These are phyloP conservation scores for Gonioctena quinquepunctata DNA, from an alignment of 1,140 invertebrate genomes.

Conservation along the genomic window DNA sequence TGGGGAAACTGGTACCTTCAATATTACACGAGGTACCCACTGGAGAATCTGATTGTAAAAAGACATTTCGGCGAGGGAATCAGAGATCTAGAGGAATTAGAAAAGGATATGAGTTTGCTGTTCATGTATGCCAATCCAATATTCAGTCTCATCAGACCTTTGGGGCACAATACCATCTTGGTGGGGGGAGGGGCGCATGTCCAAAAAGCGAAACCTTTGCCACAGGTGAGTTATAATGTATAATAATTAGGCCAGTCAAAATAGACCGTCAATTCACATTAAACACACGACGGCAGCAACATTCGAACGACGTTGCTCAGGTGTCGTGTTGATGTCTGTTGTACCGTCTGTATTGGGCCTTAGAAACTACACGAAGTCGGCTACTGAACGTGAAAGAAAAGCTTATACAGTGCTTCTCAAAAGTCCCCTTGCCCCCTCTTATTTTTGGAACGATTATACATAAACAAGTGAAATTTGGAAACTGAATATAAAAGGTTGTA, in stretches of 20 bases:
- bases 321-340: no score
- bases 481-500: no score
- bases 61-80: conserved; percentile 53
- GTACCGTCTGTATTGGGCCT: no score
- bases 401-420: no score
- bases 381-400: no score
- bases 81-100: conserved; percentile 55
- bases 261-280: no score
- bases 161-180: conserved; percentile 56
- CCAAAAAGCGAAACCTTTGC: conserved; percentile 49
- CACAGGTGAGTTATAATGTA: conserved; percentile 40
- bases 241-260: no score
- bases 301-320: no score
- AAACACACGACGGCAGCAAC: no score
- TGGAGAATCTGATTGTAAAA: conserved; percentile 45
- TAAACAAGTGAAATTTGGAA: no score
- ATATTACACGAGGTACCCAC: conserved; percentile 21
- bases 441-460: no score
- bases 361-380: not conserved
- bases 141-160: conserved; percentile 54
- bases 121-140: conserved; percentile 59
- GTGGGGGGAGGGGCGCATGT: conserved; percentile 59
- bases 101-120: conserved; percentile 58
- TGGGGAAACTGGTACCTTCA: not conserved
- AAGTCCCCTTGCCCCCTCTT: no score